phyloP scores from a whole-genome alignment of 2,888 invertebrate species.

The Stramonita haemastoma region DNA sequence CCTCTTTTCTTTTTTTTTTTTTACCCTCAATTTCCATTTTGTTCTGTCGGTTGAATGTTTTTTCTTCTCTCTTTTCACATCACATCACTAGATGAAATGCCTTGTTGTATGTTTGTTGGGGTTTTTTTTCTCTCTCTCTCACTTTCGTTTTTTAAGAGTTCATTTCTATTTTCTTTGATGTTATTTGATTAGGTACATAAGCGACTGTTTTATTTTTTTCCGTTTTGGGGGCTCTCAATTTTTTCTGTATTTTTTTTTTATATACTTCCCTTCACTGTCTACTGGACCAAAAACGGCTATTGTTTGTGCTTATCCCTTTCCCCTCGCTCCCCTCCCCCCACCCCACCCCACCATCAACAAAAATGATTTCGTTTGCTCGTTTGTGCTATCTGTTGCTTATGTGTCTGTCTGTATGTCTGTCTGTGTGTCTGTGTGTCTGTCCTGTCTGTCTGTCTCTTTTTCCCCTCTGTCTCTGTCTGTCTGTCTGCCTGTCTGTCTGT shows the following conservation, averaged over 20 bases:
- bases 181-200: no score
- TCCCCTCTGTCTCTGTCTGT: neutral
- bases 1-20: no score
- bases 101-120: no score
- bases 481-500: neutral
- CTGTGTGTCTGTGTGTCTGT: neutral
- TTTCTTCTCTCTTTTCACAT: no score
- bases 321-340: no score
- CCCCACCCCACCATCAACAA: neutral
- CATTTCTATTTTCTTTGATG: no score
- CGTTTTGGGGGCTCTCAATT: neutral
- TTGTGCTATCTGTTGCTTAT: neutral
- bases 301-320: neutral
- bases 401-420: neutral
- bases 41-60: no score
- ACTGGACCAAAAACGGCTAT: neutral
- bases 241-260: neutral
- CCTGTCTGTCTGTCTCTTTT: neutral
- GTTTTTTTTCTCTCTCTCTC: no score
- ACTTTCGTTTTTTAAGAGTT: no score
- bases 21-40: no score
- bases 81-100: no score
- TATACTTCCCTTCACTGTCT: neutral
- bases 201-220: no score
- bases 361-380: neutral